Base-by-base conservation (phyloP, 2,113 vertebrate genomes). In the Gymnogyps californianus region DNA sequence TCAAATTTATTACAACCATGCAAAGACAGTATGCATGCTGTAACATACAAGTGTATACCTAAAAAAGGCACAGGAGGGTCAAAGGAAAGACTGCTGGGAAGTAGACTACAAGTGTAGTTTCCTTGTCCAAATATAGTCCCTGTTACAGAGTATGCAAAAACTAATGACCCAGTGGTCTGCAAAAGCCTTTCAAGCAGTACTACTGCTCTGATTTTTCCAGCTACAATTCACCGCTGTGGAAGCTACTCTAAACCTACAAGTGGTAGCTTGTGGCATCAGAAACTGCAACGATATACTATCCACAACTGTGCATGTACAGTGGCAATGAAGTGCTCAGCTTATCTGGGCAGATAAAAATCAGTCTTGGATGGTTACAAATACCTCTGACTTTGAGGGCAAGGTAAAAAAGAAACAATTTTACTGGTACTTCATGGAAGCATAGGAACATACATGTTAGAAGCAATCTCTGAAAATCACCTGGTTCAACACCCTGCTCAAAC, bases 241-340 rank as follows among this genome's bases (percentile, higher is more conserved):
- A 80, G 17, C 18, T 58, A 46, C 28, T 15, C 15, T 38, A 49
- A 49, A 65, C 9, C 24, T 55, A 36, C 22, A 64, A 74, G 16
- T 15, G 28, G 36, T 25, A 69, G 18, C 31, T 32, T 74, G 22
- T 15, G 5, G 5, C 12, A 61, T 15, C 17, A 61, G 36, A 65
- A 78, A 51, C 16, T 25, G 13, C 16, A 57, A 14, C 0, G 4
- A 57, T 9, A n/a, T 29, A 19, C 6, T 40, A 29, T 31, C 36
- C 34, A 47, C 4, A 11, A 9, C 21, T 44, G 5, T 4, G 28
- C 0, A 1, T 16, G 16, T 38, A 28, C 0, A 1, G 16, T 14
- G 10, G 17, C 32, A 72, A 13, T 9, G 25, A 71, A 87, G 32
- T 7, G 3, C 21, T 75, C 79, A 29, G 28, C 24, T 85, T 61